Conservation (phyloP, 1,140 invertebrate genomes). For the Drosophila lacteicornis region DNA sequence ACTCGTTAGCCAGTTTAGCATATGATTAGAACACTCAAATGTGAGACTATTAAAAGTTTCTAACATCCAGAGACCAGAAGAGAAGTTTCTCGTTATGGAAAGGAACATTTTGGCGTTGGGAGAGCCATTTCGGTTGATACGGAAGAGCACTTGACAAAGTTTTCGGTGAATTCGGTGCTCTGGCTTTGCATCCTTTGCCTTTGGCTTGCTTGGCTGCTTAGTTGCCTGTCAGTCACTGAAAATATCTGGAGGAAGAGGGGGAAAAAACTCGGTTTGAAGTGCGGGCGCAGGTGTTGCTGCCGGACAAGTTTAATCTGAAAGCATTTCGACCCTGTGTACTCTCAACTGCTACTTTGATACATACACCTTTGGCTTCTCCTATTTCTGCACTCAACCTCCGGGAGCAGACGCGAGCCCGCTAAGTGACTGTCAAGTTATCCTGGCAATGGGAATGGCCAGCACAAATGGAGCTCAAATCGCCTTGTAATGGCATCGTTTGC, state of each 20-base stretch:
- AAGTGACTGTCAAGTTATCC: conserved; percentile 71
- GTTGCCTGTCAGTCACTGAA: conserved; percentile 40
- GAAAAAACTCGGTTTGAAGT: not conserved
- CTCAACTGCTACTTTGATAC: conserved; percentile 50
- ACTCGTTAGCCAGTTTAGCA: conserved; percentile 75
- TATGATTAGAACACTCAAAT: conserved; percentile 79
- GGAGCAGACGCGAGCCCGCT: conserved; percentile 38
- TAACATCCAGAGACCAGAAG: conserved; percentile 6
- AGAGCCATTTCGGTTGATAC: conserved; percentile 27
- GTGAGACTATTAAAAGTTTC: conserved; percentile 79
- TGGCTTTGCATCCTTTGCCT: conserved; percentile 32
- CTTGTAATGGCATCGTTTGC: conserved; percentile 57
- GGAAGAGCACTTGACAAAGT: conserved; percentile 30
- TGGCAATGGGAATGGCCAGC: conserved; percentile 56
- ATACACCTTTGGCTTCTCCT: conserved; percentile 31
- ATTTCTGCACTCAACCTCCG: conserved; percentile 2
- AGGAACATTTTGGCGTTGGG: conserved; percentile 27
- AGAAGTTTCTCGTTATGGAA: conserved; percentile 47
- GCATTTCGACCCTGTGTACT: conserved; percentile 53
- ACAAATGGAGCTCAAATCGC: conserved; percentile 68
- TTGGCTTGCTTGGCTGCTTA: conserved; percentile 1
- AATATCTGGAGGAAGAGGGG: not conserved
- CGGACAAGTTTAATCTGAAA: conserved; percentile 61
- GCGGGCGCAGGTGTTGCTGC: conserved; percentile 47
- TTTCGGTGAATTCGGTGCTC: conserved; percentile 36